phyloP scores from a whole-genome alignment of 2,113 vertebrate species.

The Ceyx margarethae region DNA sequence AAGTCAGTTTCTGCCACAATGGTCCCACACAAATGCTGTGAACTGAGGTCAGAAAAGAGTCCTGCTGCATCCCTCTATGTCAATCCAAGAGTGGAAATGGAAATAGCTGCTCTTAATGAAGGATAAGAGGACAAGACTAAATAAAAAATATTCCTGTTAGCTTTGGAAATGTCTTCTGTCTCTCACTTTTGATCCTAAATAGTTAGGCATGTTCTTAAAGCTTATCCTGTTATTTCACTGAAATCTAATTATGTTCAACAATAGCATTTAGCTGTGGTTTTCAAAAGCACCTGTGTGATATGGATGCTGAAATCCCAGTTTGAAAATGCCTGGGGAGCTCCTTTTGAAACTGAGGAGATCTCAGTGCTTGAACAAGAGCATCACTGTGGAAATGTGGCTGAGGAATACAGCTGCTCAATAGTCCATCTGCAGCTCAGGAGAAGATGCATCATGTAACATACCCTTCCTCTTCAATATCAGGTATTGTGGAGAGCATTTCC shows the following conservation, averaged over 20 bases:
- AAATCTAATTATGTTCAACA: not conserved
- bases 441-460: not conserved
- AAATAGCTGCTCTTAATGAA: constrained; percentile 12
- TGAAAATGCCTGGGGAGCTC: not conserved
- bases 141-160: constrained; percentile 35
- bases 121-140: not conserved
- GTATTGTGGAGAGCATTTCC: not conserved
- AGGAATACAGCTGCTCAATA: not conserved
- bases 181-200: constrained; percentile 3
- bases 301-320: not conserved
- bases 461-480: not conserved
- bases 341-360: not conserved
- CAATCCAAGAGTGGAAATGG: not conserved
- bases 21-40: not conserved
- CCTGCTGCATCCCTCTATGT: not conserved
- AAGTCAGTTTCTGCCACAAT: not conserved
- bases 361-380: not conserved
- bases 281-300: not conserved
- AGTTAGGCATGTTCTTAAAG: not conserved
- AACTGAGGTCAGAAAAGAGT: not conserved
- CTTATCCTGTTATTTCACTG: not conserved
- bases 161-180: not conserved
- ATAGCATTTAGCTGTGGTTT: not conserved
- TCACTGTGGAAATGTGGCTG: not conserved
- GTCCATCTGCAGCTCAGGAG: not conserved